These are phyloP conservation scores for Hydrochoerus hydrochaeris DNA, from an alignment of 2,113 vertebrate species.

Conservation along the genomic window DNA sequence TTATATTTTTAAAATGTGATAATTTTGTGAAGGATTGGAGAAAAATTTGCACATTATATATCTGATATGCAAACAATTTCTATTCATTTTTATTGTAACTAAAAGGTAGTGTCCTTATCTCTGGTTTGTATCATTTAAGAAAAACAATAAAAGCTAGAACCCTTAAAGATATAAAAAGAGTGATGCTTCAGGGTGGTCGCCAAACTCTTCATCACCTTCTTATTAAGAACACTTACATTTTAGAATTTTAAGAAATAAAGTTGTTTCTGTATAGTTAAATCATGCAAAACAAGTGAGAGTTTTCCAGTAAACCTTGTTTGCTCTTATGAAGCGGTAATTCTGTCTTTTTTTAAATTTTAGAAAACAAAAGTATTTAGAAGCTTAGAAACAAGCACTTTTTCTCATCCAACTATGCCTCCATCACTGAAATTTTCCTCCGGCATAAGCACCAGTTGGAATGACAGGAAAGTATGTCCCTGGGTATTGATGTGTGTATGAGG, in stretches of 20 bases:
- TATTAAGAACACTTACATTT: not conserved
- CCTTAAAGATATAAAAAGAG: not conserved
- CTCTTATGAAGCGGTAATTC: not conserved
- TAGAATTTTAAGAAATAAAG: not conserved
- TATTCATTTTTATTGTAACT: not conserved
- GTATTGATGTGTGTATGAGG: not conserved
- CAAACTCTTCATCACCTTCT: not conserved
- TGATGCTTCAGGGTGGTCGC: not conserved
- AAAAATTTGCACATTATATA: not conserved
- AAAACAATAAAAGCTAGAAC: conserved; percentile 4
- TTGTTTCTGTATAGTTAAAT: not conserved
- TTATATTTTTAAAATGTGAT: not conserved
- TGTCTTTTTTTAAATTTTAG: not conserved
- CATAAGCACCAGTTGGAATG: not conserved
- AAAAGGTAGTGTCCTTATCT: not conserved
- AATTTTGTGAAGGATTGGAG: not conserved
- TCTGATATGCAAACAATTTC: not conserved
- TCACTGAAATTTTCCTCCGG: conserved; percentile 39
- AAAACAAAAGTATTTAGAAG: conserved; percentile 28
- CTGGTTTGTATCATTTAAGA: not conserved
- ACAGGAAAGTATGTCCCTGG: conserved; percentile 17
- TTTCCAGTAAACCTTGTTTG: not conserved
- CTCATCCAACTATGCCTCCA: not conserved
- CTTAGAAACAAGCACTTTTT: conserved; percentile 36
- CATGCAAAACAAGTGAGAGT: not conserved